Conservation (phyloP, 2,797 vertebrate species). For the Lophotriccus pileatus region DNA sequence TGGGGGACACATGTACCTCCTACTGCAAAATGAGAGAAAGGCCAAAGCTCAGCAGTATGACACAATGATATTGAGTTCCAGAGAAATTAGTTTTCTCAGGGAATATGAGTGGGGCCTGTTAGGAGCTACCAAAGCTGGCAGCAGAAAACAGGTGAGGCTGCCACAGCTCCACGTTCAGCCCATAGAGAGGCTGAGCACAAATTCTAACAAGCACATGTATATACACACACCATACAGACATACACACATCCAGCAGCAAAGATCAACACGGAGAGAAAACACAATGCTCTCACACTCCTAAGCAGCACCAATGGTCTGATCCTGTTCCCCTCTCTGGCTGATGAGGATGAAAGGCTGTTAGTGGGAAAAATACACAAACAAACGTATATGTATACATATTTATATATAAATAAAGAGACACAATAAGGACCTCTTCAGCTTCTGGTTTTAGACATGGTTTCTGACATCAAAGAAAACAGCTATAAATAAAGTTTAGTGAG, state of each 20-base stretch:
- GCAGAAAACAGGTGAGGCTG: neutral
- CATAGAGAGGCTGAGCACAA: neutral
- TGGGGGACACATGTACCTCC: neutral
- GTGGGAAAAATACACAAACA: neutral
- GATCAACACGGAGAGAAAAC: neutral
- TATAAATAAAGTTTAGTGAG: neutral
- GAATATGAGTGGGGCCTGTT: neutral
- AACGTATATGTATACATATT: too few species aligned
- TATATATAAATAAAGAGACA: neutral
- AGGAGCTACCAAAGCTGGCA: neutral
- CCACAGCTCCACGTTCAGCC: neutral
- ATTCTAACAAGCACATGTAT: neutral
- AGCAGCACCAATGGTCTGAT: neutral
- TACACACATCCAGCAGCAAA: neutral
- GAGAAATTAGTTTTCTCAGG: neutral
- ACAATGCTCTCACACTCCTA: neutral
- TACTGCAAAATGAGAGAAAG: neutral
- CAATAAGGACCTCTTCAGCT: neutral
- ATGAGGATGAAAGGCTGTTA: neutral
- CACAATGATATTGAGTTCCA: neutral
- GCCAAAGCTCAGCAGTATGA: neutral
- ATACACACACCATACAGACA: neutral
- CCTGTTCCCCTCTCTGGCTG: neutral
- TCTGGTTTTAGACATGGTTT: neutral
- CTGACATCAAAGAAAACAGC: neutral